phyloP scores from a whole-genome alignment of 2,797 vertebrate species.

The Natrix natrix region DNA sequence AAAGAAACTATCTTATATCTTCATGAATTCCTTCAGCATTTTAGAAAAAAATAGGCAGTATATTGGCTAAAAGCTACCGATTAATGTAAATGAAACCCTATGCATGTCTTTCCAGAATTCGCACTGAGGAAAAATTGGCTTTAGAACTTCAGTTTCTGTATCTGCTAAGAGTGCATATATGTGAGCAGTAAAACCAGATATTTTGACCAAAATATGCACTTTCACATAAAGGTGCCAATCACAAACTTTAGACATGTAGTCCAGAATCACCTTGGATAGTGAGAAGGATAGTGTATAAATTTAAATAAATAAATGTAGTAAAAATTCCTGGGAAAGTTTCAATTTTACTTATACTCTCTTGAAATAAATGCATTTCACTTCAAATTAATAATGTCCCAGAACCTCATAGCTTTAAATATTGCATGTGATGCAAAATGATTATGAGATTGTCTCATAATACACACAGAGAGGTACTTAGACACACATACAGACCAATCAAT shows the following conservation, averaged over 20 bases:
- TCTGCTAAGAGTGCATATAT: neutral
- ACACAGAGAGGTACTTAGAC: neutral
- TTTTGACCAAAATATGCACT: neutral
- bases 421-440: neutral
- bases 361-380: neutral
- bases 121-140: neutral
- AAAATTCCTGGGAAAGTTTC: neutral
- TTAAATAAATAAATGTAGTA: too few relatives aligned
- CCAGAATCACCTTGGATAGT: too few relatives aligned
- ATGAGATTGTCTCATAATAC: neutral
- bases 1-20: conserved; percentile 30
- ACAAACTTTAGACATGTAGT: neutral
- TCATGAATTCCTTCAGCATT: conserved; percentile 46
- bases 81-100: neutral
- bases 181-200: neutral
- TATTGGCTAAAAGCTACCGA: neutral
- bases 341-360: neutral
- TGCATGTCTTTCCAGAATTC: neutral
- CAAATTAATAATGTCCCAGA: neutral
- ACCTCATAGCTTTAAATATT: neutral
- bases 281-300: too few relatives aligned
- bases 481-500: too few relatives aligned
- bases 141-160: neutral
- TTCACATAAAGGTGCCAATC: neutral
- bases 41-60: neutral